Conservation (phyloP, 2,797 vertebrate species). For the Rhodeus uyekii region DNA sequence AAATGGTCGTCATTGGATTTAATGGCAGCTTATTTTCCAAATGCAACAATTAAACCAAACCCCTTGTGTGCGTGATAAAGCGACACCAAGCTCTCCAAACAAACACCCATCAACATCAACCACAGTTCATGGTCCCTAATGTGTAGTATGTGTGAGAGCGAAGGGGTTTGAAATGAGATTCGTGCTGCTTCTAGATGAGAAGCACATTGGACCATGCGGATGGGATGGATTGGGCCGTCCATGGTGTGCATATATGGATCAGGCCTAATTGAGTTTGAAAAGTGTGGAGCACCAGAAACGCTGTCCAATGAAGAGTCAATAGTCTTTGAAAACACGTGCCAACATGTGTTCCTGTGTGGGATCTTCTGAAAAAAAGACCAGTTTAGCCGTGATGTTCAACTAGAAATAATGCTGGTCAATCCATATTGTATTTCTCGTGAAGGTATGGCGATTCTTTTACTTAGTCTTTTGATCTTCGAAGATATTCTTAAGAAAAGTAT, state of each 20-base stretch:
- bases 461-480: not conserved
- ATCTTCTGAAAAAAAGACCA: slow-evolving; percentile 18
- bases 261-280: slow-evolving; percentile 68
- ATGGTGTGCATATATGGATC: slow-evolving; percentile 57
- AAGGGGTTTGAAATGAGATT: slow-evolving; percentile 57
- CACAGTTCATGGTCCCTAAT: slow-evolving; percentile 34
- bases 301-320: slow-evolving; percentile 64
- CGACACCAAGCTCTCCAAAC: slow-evolving; percentile 69
- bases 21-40: slow-evolving; percentile 77
- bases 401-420: not conserved
- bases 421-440: not conserved
- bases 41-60: slow-evolving; percentile 72
- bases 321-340: slow-evolving; percentile 47
- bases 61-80: slow-evolving; percentile 69
- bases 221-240: slow-evolving; percentile 57
- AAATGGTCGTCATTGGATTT: slow-evolving; percentile 81
- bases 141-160: slow-evolving; percentile 6
- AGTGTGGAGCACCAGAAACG: slow-evolving; percentile 57
- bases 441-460: not conserved
- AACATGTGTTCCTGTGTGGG: slow-evolving; percentile 31
- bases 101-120: slow-evolving; percentile 61
- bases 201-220: slow-evolving; percentile 66
- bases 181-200: slow-evolving; percentile 62
- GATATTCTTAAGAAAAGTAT: not conserved
- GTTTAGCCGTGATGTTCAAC: not conserved